Conservation (phyloP, 2,797 vertebrate genomes). For the Podargus strigoides region DNA sequence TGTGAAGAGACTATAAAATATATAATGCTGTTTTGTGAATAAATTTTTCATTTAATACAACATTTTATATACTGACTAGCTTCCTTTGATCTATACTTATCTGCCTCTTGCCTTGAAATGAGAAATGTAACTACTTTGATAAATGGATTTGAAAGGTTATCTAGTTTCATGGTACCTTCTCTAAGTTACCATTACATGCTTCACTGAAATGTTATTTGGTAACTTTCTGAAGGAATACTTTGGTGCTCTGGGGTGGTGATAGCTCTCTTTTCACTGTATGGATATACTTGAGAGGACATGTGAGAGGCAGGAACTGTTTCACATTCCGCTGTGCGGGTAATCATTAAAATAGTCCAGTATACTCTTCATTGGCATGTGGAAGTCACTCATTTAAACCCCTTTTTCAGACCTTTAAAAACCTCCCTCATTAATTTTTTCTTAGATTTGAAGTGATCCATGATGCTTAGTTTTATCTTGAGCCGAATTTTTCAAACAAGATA, state of each 20-base stretch:
- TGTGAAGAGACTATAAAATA: background rate
- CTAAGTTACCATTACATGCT: background rate
- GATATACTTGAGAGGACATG: background rate
- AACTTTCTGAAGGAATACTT: background rate
- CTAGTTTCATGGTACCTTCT: constrained; percentile 20
- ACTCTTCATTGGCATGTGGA: background rate
- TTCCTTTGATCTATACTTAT: constrained; percentile 50
- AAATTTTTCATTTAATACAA: constrained; percentile 6
- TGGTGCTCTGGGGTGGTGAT: background rate
- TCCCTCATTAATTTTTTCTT: background rate
- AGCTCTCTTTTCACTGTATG: background rate
- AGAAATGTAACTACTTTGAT: constrained; percentile 38
- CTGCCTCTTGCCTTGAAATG: constrained; percentile 25
- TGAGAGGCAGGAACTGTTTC: background rate
- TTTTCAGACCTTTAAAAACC: background rate
- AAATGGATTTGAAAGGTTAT: constrained; percentile 47
- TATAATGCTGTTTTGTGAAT: background rate
- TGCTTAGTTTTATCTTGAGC: background rate
- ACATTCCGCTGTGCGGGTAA: background rate
- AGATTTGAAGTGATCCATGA: background rate
- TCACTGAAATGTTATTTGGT: background rate
- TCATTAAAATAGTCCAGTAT: background rate
- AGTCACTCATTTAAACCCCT: background rate
- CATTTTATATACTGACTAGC: background rate
- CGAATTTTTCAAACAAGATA: background rate